Conservation (phyloP, 2,797 vertebrate species). For the Dermochelys coriacea region DNA sequence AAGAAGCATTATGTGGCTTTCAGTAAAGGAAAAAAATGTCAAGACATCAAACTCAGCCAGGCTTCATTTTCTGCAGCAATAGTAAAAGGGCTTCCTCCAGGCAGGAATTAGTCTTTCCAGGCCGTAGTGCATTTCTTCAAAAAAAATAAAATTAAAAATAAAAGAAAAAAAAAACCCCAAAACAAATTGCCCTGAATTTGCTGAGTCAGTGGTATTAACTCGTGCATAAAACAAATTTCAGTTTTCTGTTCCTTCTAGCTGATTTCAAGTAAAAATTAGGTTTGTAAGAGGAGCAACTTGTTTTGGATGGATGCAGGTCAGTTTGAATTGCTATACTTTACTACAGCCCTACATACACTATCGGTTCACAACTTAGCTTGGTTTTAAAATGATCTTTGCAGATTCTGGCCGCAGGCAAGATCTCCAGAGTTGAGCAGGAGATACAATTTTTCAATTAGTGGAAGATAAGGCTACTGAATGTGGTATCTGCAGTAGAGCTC, state of each 20-base stretch:
- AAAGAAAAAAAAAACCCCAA: slow-evolving; percentile 42
- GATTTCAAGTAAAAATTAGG: slow-evolving; percentile 87
- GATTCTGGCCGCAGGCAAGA: slow-evolving; percentile 70
- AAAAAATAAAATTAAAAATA: slow-evolving; percentile 38
- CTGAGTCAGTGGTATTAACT: slow-evolving; percentile 82
- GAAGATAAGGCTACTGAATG: slow-evolving; percentile 84
- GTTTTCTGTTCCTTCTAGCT: slow-evolving; percentile 74
- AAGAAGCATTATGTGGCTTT: slow-evolving; percentile 84
- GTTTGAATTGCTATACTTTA: slow-evolving; percentile 79
- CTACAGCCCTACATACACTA: slow-evolving; percentile 79
- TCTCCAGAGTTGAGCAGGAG: slow-evolving; percentile 70
- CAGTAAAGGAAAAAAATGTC: slow-evolving; percentile 82
- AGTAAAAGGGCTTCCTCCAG: slow-evolving; percentile 81
- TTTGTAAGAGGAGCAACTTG: slow-evolving; percentile 75
- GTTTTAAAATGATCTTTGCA: slow-evolving; percentile 72
- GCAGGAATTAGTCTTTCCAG: slow-evolving; percentile 74
- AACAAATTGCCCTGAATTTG: slow-evolving; percentile 77
- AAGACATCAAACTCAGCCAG: slow-evolving; percentile 83
- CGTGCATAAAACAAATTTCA: slow-evolving; percentile 76
- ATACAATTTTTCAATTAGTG: slow-evolving; percentile 56
- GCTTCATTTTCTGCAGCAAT: slow-evolving; percentile 84
- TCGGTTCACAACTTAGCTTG: slow-evolving; percentile 76
- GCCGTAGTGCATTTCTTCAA: slow-evolving; percentile 81
- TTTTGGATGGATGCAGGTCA: slow-evolving; percentile 81
- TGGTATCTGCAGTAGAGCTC: slow-evolving; percentile 84